Base-by-base conservation (phyloP, 2,113 vertebrate genomes). In the Centropristis striata region DNA sequence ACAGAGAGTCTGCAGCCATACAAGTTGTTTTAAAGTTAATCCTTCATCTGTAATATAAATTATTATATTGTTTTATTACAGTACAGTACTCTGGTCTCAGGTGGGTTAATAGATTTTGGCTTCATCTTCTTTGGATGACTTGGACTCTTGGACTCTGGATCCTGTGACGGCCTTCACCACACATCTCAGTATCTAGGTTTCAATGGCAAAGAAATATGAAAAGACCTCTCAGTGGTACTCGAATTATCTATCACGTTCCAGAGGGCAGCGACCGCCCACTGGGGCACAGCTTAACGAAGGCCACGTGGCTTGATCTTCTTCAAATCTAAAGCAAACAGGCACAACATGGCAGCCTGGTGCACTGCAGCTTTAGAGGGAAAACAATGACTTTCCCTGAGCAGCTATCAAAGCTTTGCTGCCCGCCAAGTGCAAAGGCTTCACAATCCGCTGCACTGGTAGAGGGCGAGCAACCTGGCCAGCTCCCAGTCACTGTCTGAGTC, bases 271-370 rank as follows among this genome's bases (percentile, higher is more conserved):
- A 23, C 14, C 44, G 4, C 86, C 77, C 59, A 25, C 60, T 57
- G 77, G 50, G 80, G 51, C 59, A 5, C 23, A 61, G 87, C 85
- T 92, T 84, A 91, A 36, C 50, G 5, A 77, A 86, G 37, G 71
- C 70, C 61, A 37, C 23, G 21, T 37, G 68, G 69, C 68, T 76
- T 86, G 82, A 94, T 89, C 89, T 91, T 86, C 53, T 13, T 88
- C 71, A 91, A 87, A 91, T 86, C 92, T 91, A 91, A 93, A 93
- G 81, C 80, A 92, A 93, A 94, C 89, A 94, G 68, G 59, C 49
- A 60, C 64, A 66, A 77, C 83, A 76, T 80, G 78, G 81, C 68
- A 50, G 41, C 69, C 72, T 36, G 11, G 61, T 68, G 42, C 67
- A 39, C 65, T 5, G 64, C 63, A 82, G 92, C 90, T 92, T 95